phyloP scores from a whole-genome alignment of 2,797 vertebrate species.

The Lateolabrax maculatus region DNA sequence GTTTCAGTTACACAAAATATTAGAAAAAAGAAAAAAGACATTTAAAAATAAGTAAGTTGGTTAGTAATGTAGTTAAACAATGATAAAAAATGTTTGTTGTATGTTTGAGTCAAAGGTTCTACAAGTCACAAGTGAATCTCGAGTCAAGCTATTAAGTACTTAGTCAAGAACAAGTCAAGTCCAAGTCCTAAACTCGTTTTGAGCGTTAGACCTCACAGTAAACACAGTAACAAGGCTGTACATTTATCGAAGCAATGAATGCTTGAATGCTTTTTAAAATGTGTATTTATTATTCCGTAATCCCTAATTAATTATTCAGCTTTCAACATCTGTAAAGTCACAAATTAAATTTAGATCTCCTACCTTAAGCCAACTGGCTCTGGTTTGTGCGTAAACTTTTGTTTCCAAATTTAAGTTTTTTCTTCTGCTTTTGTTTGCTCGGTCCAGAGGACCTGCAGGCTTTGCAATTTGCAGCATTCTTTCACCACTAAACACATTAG shows the following conservation, averaged over 20 bases:
- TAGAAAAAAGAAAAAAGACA: background rate
- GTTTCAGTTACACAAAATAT: background rate
- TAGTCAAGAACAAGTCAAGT: too few species aligned
- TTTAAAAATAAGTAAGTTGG: background rate
- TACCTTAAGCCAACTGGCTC: too few species aligned
- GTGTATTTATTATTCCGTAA: too few species aligned
- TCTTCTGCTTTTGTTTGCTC: background rate
- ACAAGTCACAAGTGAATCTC: background rate
- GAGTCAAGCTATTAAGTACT: background rate
- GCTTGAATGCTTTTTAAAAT: too few species aligned
- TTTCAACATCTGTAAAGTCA: background rate
- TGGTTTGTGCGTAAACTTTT: background rate
- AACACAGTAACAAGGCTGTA: background rate
- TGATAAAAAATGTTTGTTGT: background rate
- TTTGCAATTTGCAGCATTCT: slow-evolving; percentile 10
- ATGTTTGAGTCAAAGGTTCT: background rate
- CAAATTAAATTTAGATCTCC: too few species aligned
- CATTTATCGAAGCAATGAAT: background rate
- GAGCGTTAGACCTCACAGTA: too few species aligned
- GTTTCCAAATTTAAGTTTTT: background rate
- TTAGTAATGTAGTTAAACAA: background rate
- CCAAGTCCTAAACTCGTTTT: too few species aligned
- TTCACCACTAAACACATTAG: slow-evolving; percentile 16
- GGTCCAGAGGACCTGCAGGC: background rate
- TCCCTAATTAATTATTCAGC: background rate